Base-by-base conservation (phyloP, 1,140 invertebrate species). In the Leptinotarsa defecta region DNA sequence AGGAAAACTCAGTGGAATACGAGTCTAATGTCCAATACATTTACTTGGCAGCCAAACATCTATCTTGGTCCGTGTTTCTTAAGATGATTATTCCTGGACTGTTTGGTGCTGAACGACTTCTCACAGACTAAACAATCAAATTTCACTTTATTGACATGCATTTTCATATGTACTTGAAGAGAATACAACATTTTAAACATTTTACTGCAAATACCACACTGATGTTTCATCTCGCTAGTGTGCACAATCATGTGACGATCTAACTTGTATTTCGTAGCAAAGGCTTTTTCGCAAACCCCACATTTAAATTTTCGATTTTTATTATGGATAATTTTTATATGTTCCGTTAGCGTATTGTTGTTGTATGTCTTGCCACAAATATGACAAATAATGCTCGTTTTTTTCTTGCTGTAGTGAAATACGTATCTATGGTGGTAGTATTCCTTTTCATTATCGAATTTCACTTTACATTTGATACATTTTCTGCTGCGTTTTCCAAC, bases 191-290 rank as follows among this genome's bases (percentile, higher is more conserved):
- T 74, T n/a, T 75, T 79, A 34, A 79, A 79, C 6, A 48, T 73
- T 27, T 77, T 79, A 13, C 65, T 61, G 49, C 78, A 78, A 61
- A 73, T 27, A 15, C 61, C 4, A 68, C 77, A 79, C 52, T 71
- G 85, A 67, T 77, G 74, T 57, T 79, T 79, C 24, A 68, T 92
- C 78, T 92, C 91, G 1, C 91, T 91, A 0, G 91, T 92, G 77
- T 93, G 91, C 62, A 88, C 88, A 22, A 91, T 15, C 68, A 77
- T 43, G 67, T 81, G 79, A 22, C 71, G 71, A 24, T 72, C 74
- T 65, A 79, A 64, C 34, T 74, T 71, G 68, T 67, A 77, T 5
- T 71, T 69, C 34, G 67, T 22, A 17, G 71, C 71, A 17, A 76
- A 79, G 24, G 52, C 27, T 57, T 75, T 77, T 3, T 22, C 17